Base-by-base conservation (phyloP, 2,797 vertebrate genomes). In the Crocidura indochinensis region DNA sequence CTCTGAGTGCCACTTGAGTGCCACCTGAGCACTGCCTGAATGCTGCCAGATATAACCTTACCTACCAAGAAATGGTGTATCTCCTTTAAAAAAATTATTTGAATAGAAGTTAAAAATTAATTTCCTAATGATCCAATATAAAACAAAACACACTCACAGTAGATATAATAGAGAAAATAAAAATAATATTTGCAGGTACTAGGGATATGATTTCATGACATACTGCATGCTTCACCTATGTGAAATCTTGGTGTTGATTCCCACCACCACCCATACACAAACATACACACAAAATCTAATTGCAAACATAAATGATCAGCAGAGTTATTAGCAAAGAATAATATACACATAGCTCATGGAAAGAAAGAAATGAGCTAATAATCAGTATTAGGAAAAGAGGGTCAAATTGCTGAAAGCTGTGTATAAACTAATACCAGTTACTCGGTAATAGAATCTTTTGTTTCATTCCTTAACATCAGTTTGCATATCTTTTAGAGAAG, bases 311-410 rank as follows among this genome's bases (percentile, higher is more conserved):
- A 62, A 91, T 62, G 17, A 90, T 76, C 46, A 65, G 81, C 38
- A 86, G 53, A 49, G 31, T 10, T 53, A 46, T 44, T 64, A 62
- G 8, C 29, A 71, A 93, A 90, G 76, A 80, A 29, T 72, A 64
- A 71, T 19, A 27, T 75, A 22, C 60, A 31, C 20, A 19, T 56
- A 17, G 31, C 27, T 64, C 31, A 81, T 46, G 46, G 75, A 31
- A 69, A 69, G 51, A 73, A 10, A 19, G 72, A 64, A 84, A 88
- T n/a, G 51, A 92, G 51, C 22, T 60, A 92, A 31, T 81, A 53
- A 49, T 10, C n/a, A 77, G 53, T 85, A 44, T 76, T 38, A 65
- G 0, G 19, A 71, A 76, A 90, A 65, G 12, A 1, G 24, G 5
- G 38, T 38, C 22, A 87, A 81, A 17, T 60, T n/a, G 47, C 69